These are phyloP conservation scores for Melangyna quadrimaculata DNA, from an alignment of 2,888 invertebrate species.

Conservation along the genomic window DNA sequence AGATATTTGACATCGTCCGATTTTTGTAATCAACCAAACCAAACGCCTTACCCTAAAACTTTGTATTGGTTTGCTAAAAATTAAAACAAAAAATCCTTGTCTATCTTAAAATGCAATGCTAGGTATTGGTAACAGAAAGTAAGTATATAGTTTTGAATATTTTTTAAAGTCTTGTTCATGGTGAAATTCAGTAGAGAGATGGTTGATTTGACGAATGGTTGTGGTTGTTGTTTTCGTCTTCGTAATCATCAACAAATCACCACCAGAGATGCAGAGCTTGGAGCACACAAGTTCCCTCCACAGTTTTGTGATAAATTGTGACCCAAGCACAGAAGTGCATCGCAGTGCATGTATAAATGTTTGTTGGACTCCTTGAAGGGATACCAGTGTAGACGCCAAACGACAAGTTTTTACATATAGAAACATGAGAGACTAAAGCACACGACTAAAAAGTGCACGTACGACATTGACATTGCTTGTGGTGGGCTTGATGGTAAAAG, in stretches of 20 bases:
- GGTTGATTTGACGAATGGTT: slow-evolving; percentile 23
- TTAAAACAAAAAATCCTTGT: too few species aligned
- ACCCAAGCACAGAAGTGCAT: slow-evolving; percentile 51
- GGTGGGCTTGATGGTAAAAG: neutral
- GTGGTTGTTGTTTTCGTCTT: slow-evolving; percentile 41
- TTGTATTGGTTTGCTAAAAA: too few species aligned
- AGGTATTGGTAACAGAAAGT: too few species aligned
- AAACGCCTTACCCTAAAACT: too few species aligned
- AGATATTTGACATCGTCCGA: too few species aligned
- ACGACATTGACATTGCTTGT: slow-evolving; percentile 67
- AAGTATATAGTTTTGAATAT: neutral
- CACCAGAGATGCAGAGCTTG: slow-evolving; percentile 28
- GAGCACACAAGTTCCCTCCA: slow-evolving; percentile 24
- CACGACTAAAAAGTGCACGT: slow-evolving; percentile 55
- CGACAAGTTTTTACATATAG: neutral
- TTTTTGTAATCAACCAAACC: too few species aligned
- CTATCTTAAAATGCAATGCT: too few species aligned
- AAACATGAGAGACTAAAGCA: slow-evolving; percentile 10
- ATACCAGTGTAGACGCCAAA: neutral
- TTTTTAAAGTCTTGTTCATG: neutral
- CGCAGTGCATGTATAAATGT: neutral
- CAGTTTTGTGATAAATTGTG: slow-evolving; percentile 37
- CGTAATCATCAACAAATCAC: slow-evolving; percentile 35
- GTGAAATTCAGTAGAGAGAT: slow-evolving; percentile 12
- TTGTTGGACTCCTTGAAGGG: slow-evolving; percentile 48